These are phyloP conservation scores for Chelidonichthys spinosus DNA, from an alignment of 2,797 vertebrate genomes.

Conservation along the genomic window DNA sequence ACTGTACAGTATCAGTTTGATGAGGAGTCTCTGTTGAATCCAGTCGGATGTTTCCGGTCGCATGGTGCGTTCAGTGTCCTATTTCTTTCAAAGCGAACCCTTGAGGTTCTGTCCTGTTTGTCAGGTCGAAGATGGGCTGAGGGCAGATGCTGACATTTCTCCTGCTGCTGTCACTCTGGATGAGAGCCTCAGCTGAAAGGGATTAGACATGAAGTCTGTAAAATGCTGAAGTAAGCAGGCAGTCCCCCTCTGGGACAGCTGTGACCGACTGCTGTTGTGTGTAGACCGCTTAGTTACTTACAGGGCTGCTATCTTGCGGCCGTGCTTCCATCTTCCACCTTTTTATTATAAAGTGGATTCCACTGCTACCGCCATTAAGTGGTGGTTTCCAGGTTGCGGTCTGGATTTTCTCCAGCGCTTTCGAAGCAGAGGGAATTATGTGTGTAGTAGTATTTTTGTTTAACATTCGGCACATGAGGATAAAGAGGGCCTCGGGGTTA, in stretches of 20 bases:
- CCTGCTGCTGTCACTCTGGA: slow-evolving; percentile 31
- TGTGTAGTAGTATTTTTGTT: background rate
- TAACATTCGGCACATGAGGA: too few species aligned
- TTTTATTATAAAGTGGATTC: slow-evolving; percentile 1
- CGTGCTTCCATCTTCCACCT: slow-evolving; percentile 13
- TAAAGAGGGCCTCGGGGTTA: background rate
- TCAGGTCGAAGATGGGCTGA: background rate
- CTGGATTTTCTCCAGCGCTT: background rate
- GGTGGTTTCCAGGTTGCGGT: slow-evolving; percentile 1
- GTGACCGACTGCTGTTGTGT: slow-evolving; percentile 15
- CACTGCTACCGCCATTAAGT: background rate
- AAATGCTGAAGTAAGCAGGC: slow-evolving; percentile 51
- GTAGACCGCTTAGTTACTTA: background rate
- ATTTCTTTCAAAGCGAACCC: background rate
- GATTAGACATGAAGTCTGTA: slow-evolving; percentile 29
- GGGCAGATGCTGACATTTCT: slow-evolving; percentile 11
- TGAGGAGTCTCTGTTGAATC: slow-evolving; percentile 2
- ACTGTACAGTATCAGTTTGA: background rate
- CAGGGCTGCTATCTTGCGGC: background rate
- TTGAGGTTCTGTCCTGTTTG: background rate
- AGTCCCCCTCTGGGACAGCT: slow-evolving; percentile 23
- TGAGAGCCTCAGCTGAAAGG: slow-evolving; percentile 21
- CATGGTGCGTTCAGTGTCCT: background rate
- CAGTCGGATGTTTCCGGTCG: slow-evolving; percentile 18
- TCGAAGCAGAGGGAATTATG: background rate